Percentiles rank a stretch among this genome's conserved stretches.
Conservation (phyloP, 2,888 invertebrate species). For the Aspidiotus destructor region DNA sequence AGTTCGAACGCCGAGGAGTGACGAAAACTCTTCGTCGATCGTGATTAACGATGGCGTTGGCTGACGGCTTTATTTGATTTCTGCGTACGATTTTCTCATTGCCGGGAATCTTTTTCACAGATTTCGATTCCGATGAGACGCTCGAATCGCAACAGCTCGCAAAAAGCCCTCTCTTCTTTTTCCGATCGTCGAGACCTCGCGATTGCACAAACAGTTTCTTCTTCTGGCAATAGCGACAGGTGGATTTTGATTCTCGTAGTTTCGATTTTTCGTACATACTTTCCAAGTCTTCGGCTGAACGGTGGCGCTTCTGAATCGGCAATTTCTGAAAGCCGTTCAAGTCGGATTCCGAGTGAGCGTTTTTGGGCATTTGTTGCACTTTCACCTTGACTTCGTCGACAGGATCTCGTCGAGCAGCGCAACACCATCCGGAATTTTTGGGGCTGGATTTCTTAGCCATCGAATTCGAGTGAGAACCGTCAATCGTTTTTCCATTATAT, state of each 20-base stretch:
- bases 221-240: constrained; percentile 35
- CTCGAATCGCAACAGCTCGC: constrained; percentile 6
- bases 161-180: background rate
- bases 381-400: constrained; percentile 11
- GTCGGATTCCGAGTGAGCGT: constrained; percentile 18
- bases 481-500: constrained; percentile 9
- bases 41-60: constrained; percentile 5
- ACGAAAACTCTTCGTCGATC: constrained; percentile 26
- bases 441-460: background rate
- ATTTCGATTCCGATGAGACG: constrained; percentile 3
- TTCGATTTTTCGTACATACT: constrained; percentile 35
- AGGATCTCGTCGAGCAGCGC: constrained; percentile 13
- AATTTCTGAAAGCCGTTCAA: constrained; percentile 13
- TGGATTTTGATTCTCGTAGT: constrained; percentile 35
- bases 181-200: background rate
- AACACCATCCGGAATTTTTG: background rate
- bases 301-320: background rate
- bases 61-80: constrained; percentile 32
- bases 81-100: constrained; percentile 35
- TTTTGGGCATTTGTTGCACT: constrained; percentile 16
- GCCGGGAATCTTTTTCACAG: constrained; percentile 23
- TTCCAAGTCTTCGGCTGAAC: constrained; percentile 12
- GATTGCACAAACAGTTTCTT: constrained; percentile 23
- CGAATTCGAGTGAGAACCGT: constrained; percentile 14
- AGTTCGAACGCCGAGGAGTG: constrained; percentile 29